phyloP scores from a whole-genome alignment of 1,140 invertebrate species.

The Trypoxylus dichotomus region DNA sequence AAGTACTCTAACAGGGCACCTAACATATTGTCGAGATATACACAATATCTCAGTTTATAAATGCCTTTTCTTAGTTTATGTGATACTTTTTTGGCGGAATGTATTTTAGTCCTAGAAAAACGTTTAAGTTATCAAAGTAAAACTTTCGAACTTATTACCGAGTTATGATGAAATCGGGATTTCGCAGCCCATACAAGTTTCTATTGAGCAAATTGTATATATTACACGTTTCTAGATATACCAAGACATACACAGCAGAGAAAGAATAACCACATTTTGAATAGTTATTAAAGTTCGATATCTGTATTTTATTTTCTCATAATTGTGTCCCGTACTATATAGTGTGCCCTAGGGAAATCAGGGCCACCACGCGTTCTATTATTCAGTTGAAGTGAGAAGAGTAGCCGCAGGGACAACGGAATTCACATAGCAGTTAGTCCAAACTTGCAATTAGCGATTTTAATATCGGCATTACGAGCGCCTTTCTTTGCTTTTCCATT shows the following conservation, averaged over 20 bases:
- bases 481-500: background rate
- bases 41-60: too few species aligned
- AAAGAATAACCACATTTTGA: constrained; percentile 20
- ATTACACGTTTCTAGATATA: background rate
- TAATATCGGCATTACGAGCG: constrained; percentile 2
- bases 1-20: too few species aligned
- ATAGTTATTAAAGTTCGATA: constrained; percentile 29
- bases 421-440: constrained; percentile 13
- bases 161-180: too few species aligned
- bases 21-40: too few species aligned
- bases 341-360: constrained; percentile 23
- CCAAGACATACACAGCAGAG: background rate
- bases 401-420: background rate
- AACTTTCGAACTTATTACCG: too few species aligned
- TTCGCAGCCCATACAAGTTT: too few species aligned
- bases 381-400: constrained; percentile 17
- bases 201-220: too few species aligned
- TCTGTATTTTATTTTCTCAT: constrained; percentile 21
- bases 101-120: too few species aligned
- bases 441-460: constrained; percentile 21
- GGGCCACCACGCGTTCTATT: constrained; percentile 17
- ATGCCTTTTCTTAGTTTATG: too few species aligned
- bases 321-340: constrained; percentile 24
- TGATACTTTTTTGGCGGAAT: too few species aligned
- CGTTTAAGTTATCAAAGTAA: too few species aligned